Base-by-base conservation (phyloP, 1,140 invertebrate genomes). In the Plutomurus gul region DNA sequence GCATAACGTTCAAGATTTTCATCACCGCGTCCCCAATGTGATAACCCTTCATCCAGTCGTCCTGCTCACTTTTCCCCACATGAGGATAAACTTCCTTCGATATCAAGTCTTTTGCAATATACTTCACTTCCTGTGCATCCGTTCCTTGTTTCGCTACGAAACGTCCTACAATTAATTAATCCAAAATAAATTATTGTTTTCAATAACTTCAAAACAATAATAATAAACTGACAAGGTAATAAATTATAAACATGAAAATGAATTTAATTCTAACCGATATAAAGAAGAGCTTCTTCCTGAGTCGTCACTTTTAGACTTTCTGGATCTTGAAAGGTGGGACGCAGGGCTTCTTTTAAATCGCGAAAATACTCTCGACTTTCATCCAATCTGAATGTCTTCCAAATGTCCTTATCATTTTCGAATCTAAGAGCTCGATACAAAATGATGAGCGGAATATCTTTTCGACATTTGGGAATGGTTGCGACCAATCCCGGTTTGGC, bases 1-100 rank as follows among this genome's bases (percentile, higher is more conserved):
- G 87, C 13, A 96, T 94, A 49, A 97, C 96, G 72, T 98, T 87
- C 16, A 99, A 87, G 65, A 99, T 87, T 82, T 97, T 90, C 86
- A 99, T 96, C 0, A 99, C 96, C 97, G 99, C 99, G 85, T 99
- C 99, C 11, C 96, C 96, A 27, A 99, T 89, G 85, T 97, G 98
- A 85, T 97, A 98, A 0, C 97, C 97, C 87, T 99, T 99, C 86
- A 98, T 98, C 0, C 96, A 99, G 89, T 99, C 97, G 89, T 96
- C 98, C 87, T 97, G 98, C 87, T 98, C 96, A 60, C 95, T 96
- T 5, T 98, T 95, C 82, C 97, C 97, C 78, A 99, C 96, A 88
- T 99, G 97, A 6, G 98, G 97, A 82, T 99, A 91, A 95, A 99
- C 98, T 93, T 99, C 97, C 85, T 99, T 49, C 0, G 47, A 65